A percentile compares a stretch with the other conserved stretches of the same genome.
Conservation (phyloP, 2,888 invertebrate genomes). For the Drosophila longiperda region DNA sequence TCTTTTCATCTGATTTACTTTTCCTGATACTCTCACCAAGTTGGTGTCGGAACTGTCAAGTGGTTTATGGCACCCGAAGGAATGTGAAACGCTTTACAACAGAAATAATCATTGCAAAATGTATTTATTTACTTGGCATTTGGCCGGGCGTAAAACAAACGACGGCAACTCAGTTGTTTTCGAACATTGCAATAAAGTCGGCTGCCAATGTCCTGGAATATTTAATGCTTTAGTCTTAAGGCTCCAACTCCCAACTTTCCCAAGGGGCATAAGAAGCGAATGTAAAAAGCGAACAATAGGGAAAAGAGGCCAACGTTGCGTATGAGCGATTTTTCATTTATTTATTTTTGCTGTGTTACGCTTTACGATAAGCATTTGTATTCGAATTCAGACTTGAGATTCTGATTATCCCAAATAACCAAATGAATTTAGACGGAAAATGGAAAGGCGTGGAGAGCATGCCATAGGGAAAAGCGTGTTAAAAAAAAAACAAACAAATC, state of each 20-base stretch:
- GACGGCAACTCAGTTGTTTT: conserved; percentile 10
- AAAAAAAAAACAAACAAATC: conserved; percentile 44
- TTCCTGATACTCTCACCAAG: neutral
- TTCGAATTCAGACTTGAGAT: conserved; percentile 6
- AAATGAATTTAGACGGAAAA: conserved; percentile 57
- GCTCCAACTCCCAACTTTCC: neutral
- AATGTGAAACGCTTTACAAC: conserved; percentile 52
- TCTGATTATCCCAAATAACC: conserved; percentile 57
- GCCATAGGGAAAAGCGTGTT: conserved; percentile 21
- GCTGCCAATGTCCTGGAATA: conserved; percentile 60
- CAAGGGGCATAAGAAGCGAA: neutral
- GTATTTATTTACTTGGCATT: conserved; percentile 55
- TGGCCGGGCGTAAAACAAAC: conserved; percentile 24
- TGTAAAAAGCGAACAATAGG: neutral
- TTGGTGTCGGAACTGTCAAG: conserved; percentile 35
- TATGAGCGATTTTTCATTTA: conserved; percentile 64
- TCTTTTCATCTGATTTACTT: conserved; percentile 2
- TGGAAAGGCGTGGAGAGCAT: conserved; percentile 27
- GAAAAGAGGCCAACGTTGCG: conserved; percentile 45
- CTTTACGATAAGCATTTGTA: conserved; percentile 40
- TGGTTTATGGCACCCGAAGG: conserved; percentile 75
- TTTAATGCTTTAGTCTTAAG: conserved; percentile 52
- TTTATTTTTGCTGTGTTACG: conserved; percentile 8
- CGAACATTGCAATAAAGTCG: conserved; percentile 52
- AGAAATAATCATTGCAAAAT: conserved; percentile 71